Evolutionary conservation across 1,140 invertebrate genomes (phyloP).

Genomic region (Choristoneura fumiferana): DNA sequence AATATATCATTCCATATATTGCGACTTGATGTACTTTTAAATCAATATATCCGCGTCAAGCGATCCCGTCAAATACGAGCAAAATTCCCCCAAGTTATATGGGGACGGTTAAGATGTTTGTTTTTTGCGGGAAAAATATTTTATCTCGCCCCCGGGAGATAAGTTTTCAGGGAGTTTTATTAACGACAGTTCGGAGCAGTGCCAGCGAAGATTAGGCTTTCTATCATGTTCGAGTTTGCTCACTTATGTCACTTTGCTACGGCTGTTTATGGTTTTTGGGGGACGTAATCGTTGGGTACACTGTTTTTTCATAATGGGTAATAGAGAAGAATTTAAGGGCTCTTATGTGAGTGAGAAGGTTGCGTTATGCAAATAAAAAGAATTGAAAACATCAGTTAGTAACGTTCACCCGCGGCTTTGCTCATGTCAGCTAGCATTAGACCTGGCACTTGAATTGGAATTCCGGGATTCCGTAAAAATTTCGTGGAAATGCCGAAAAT

Average conservation of each 20-base stretch:
- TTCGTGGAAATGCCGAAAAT: too few species aligned
- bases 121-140: conserved; percentile 49
- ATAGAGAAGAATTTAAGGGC: neutral
- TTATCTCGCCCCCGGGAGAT: conserved; percentile 55
- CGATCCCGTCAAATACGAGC: neutral
- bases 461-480: too few species aligned
- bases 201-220: conserved; percentile 48
- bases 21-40: conserved; percentile 7
- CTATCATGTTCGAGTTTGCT: conserved; percentile 35
- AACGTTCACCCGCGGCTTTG: too few species aligned
- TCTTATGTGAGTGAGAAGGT: neutral
- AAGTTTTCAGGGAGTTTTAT: conserved; percentile 55
- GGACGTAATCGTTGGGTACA: conserved; percentile 12
- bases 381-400: too few species aligned
- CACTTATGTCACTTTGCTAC: conserved; percentile 37
- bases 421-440: too few species aligned
- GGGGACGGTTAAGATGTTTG: conserved; percentile 37
- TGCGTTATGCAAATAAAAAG: conserved; percentile 3
- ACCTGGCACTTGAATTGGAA: too few species aligned
- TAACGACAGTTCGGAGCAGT: conserved; percentile 56
- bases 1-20: conserved; percentile 4
- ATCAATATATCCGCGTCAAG: conserved; percentile 5
- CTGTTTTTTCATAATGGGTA: conserved; percentile 15
- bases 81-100: conserved; percentile 21
- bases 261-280: conserved; percentile 23